Evolutionary conservation across 2,113 vertebrate genomes (phyloP), one percentile per base, ranked within the genome.

Genomic region (Melanotaenia duboulayi): DNA sequence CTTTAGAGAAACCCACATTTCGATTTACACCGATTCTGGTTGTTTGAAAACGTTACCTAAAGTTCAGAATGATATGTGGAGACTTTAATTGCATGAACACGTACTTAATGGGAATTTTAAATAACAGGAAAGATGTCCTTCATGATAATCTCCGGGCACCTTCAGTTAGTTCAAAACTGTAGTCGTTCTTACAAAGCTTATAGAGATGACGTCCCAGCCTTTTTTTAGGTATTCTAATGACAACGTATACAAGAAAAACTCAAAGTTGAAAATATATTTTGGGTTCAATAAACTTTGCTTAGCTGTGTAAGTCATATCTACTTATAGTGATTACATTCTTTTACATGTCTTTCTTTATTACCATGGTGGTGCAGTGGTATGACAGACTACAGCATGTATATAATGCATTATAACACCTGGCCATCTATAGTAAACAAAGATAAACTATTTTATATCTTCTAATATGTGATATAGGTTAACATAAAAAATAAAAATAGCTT

Each of bases 91-190:
- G 44, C 16, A n/a, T n/a, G 3, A 19, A 49, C n/a, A 17, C 1
- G 1, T 0, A 37, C n/a, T 54, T 22, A 20, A 35, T 1, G 14
- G 13, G 48, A 8, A 52, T 16, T 28, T 5, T 51, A 14, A 51
- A 28, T 46, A 49, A 19, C 11, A 59, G 14, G 12, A 40, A 55
- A n/a, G 37, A 22, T 4, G n/a, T 19, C 14, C 12, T 1, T 8
- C 11, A 19, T 49, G 32, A 9, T 24, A n/a, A 40, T 49, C 40
- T 19, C 46, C 11, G 11, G 19, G 3, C 61, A 23, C 22, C 4
- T 56, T 9, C 25, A 71, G 23, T 66, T 56, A 49, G 37, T 35
- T 65, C 11, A 28, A 37, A 63, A 76, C 32, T 2, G 7, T 60
- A 55, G 20, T 11, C 44, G 49, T 22, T 58, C 11, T 28, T 22